Base-by-base conservation (phyloP, 2,113 vertebrate genomes). In the Xyrauchen texanus region DNA sequence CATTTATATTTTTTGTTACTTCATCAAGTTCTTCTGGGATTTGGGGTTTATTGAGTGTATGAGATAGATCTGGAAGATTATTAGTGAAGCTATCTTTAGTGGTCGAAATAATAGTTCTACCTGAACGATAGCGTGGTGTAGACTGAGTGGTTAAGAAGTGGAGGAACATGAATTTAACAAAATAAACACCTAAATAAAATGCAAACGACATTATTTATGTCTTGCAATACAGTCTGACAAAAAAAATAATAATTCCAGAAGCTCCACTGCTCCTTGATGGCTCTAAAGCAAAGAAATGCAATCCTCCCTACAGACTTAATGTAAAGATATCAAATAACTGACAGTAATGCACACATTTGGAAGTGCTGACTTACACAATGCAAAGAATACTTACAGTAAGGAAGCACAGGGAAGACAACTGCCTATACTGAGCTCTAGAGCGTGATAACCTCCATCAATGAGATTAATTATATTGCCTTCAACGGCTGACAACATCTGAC, bases 401-500 rank as follows among this genome's bases (percentile, higher is more conserved):
- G 21, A 34, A 34, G 47, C 47, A 78, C 5, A 6, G 51, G 12
- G 69, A 10, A 0, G 13, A 62, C 16, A 57, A n/a, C 11, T 46
- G 58, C 49, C 69, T 49, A 65, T 11, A 72, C 47, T 16, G 53
- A 80, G 68, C 74, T 52, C n/a, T 15, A 8, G 58, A 53, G 66
- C 15, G 44, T 58, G 66, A 78, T 61, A 84, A 49, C 8, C 52
- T 46, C 15, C 42, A 81, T 72, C 62, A 46, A 55, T 71, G 62
- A 60, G 63, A 73, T 74, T 78, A 68, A 68, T 71, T 49, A 60
- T 55, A 68, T 58, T 64, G 75, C 21, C 67, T 81, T 81, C 85
- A 81, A 85, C 46, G 55, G 62, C 76, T 62, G 8, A 45, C 53
- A 78, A 81, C 81, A 49, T 83, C 82, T 80, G 78, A 83, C 77